Evolutionary conservation across 2,888 invertebrate genomes (phyloP).

Genomic region (Macroteleia sp.): DNA sequence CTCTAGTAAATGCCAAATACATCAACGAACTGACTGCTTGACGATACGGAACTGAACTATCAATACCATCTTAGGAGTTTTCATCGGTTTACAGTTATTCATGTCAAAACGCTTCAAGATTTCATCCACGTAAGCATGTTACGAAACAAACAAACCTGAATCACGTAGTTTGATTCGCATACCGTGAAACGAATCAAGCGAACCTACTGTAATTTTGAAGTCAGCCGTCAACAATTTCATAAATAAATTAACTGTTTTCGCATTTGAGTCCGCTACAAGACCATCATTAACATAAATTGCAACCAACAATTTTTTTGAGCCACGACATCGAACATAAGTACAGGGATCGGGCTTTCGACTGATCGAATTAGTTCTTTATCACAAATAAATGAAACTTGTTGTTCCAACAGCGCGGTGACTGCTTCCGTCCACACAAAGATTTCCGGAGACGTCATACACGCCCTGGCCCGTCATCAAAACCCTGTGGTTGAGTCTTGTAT

Average conservation of each 20-base stretch:
- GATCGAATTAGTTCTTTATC: constrained; percentile 48
- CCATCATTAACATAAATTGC: constrained; percentile 68
- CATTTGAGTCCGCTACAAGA: constrained; percentile 37
- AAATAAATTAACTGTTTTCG: neutral
- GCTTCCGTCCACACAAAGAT: constrained; percentile 71
- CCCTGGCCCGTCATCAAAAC: too few species aligned
- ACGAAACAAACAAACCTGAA: constrained; percentile 3
- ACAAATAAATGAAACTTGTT: constrained; percentile 55
- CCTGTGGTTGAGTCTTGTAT: too few species aligned
- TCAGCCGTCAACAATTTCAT: neutral
- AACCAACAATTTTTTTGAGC: constrained; percentile 41
- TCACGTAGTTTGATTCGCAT: constrained; percentile 4
- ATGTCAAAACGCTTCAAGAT: constrained; percentile 32
- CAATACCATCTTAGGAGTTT: constrained; percentile 43
- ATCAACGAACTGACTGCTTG: constrained; percentile 24
- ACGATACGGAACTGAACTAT: constrained; percentile 48
- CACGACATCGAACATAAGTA: constrained; percentile 47
- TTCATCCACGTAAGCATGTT: neutral
- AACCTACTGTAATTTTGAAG: neutral
- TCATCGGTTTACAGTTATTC: constrained; percentile 43
- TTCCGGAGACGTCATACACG: constrained; percentile 67
- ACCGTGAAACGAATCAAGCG: constrained; percentile 10
- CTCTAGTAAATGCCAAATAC: constrained; percentile 48
- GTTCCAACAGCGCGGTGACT: constrained; percentile 58
- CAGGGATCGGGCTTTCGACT: constrained; percentile 64